A percentile compares a stretch with the other conserved stretches of the same genome.
Evolutionary conservation across 2,888 invertebrate genomes (phyloP).

Genomic region (Oscheius myriophilus): DNA sequence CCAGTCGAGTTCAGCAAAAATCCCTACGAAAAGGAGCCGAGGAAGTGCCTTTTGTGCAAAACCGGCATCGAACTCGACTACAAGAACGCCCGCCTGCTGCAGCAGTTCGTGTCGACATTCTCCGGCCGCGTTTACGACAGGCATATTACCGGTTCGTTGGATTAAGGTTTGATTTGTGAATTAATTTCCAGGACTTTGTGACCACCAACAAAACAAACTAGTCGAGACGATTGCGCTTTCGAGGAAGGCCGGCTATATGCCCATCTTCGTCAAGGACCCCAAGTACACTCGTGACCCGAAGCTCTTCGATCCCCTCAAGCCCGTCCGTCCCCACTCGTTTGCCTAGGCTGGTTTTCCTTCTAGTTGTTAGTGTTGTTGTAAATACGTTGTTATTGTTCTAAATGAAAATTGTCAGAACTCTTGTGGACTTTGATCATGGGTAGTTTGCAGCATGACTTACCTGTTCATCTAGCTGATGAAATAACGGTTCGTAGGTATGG

Average conservation of each 20-base stretch:
- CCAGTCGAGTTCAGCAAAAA: conserved; percentile 55
- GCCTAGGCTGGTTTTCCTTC: conserved; percentile 41
- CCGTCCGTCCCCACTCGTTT: conserved; percentile 72
- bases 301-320: conserved; percentile 87
- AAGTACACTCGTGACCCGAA: conserved; percentile 86
- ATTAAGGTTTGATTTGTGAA: background rate
- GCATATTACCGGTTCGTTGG: conserved; percentile 81
- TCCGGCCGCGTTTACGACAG: conserved; percentile 91
- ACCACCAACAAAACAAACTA: conserved; percentile 61
- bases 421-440: too few relatives aligned
- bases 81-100: conserved; percentile 83
- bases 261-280: conserved; percentile 81
- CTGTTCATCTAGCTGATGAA: too few relatives aligned
- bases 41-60: conserved; percentile 62
- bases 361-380: conserved; percentile 7
- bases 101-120: conserved; percentile 87
- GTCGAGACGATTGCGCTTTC: conserved; percentile 32
- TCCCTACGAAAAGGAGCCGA: conserved; percentile 58
- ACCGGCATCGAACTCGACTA: conserved; percentile 67
- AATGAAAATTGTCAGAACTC: too few relatives aligned
- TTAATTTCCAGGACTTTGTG: conserved; percentile 78
- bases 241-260: conserved; percentile 79
- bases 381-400: conserved; percentile 6
- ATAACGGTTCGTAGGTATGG: too few relatives aligned
- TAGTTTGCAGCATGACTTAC: too few relatives aligned